A percentile compares a stretch with the other conserved stretches of the same genome.
phyloP scores from a whole-genome alignment of 2,797 vertebrate species.

The Limnodromus scolopaceus region DNA sequence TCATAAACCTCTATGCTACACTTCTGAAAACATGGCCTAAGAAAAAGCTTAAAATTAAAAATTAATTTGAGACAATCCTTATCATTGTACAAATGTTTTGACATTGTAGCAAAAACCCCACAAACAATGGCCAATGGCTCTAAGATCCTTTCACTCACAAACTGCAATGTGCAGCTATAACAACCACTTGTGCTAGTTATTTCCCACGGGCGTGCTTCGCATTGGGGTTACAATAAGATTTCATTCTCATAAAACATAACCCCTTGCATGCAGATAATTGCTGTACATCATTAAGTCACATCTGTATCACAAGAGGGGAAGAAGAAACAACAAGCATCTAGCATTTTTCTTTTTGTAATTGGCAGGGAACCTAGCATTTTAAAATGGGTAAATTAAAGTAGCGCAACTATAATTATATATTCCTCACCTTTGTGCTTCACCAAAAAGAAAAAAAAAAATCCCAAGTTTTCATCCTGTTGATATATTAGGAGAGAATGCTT shows the following conservation, averaged over 20 bases:
- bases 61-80: not conserved
- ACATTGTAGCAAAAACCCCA: not conserved
- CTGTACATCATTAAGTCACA: not conserved
- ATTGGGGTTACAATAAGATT: conserved; percentile 7
- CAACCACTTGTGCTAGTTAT: conserved; percentile 11
- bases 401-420: not conserved
- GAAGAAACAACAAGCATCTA: not conserved
- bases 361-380: not conserved
- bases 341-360: not conserved
- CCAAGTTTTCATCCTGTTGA: conserved; percentile 1
- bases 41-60: not conserved
- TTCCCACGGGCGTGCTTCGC: not conserved
- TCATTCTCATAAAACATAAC: conserved; percentile 41
- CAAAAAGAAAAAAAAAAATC: not conserved
- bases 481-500: not conserved
- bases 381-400: conserved; percentile 15
- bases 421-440: not conserved
- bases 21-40: not conserved
- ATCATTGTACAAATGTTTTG: not conserved
- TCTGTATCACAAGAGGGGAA: not conserved
- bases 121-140: not conserved
- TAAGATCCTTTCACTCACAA: not conserved
- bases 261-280: not conserved
- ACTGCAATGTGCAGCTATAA: not conserved
- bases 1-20: not conserved